These are phyloP conservation scores for Phyllostomus discolor DNA, from an alignment of 2,113 vertebrate species.

Conservation along the genomic window DNA sequence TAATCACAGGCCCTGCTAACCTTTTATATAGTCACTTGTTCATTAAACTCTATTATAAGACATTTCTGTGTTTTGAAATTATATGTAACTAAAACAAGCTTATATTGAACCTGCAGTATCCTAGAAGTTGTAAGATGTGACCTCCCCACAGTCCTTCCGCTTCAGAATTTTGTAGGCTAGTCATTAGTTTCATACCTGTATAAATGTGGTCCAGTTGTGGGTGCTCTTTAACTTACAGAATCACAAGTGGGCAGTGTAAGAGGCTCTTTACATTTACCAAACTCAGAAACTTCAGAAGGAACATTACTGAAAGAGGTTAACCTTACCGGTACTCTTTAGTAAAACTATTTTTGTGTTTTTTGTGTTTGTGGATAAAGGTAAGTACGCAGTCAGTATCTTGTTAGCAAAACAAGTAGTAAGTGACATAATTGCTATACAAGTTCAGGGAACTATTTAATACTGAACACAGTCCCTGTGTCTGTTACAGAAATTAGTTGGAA, in stretches of 20 bases:
- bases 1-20: background rate
- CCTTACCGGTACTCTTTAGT: background rate
- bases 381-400: background rate
- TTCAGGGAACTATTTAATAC: background rate
- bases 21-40: background rate
- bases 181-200: background rate
- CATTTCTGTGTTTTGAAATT: conserved; percentile 12
- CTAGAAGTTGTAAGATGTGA: background rate
- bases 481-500: background rate
- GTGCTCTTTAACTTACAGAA: background rate
- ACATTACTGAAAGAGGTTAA: background rate
- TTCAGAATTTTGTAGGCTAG: background rate
- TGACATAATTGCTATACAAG: background rate
- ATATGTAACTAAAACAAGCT: background rate
- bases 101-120: background rate
- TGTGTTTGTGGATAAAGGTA: background rate
- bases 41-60: background rate
- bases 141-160: background rate
- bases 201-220: background rate
- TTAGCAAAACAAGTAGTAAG: background rate
- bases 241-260: background rate
- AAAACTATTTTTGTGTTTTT: background rate
- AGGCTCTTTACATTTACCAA: background rate
- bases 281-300: background rate
- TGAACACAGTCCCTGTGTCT: background rate